phyloP scores from a whole-genome alignment of 2,113 vertebrate genomes.

The Bubalus kerabau region DNA sequence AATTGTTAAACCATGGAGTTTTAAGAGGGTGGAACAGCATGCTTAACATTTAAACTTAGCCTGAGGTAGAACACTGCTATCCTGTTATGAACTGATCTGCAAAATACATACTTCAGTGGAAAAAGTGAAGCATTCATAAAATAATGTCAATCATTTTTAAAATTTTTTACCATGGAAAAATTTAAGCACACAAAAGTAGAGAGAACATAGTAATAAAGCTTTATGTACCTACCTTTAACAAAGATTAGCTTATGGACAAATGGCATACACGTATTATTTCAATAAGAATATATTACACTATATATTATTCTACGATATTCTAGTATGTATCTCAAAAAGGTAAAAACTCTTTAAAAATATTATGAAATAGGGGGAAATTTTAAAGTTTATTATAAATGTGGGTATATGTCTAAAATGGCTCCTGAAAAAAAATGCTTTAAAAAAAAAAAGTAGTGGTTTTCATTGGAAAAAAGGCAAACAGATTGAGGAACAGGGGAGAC shows the following conservation, averaged over 20 bases:
- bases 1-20: background rate
- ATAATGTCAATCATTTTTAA: background rate
- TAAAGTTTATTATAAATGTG: background rate
- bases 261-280: background rate
- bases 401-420: background rate
- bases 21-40: background rate
- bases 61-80: background rate
- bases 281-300: background rate
- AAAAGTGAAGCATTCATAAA: background rate
- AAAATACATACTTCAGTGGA: background rate
- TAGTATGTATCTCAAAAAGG: background rate
- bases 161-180: background rate
- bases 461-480: background rate
- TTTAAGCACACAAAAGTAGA: background rate
- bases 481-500: background rate
- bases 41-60: background rate
- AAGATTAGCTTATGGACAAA: background rate
- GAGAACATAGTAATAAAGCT: background rate
- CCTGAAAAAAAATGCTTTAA: background rate
- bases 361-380: background rate
- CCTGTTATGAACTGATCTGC: background rate
- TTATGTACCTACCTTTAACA: background rate
- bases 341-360: background rate
- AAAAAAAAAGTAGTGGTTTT: background rate
- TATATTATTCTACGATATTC: background rate